Conservation (phyloP, 2,888 invertebrate species). For the Mesoligia furuncula region DNA sequence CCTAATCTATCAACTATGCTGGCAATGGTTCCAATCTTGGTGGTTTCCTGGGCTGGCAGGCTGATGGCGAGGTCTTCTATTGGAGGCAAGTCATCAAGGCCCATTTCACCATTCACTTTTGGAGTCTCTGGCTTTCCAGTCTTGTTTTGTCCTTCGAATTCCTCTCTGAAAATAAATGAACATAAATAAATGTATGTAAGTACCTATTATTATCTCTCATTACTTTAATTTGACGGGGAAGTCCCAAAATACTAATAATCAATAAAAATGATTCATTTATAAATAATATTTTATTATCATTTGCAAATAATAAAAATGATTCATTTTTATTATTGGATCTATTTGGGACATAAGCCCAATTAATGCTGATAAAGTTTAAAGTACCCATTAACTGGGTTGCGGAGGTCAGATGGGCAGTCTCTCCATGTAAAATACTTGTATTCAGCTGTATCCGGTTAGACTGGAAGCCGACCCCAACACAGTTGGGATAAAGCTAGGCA, state of each 20-base stretch:
- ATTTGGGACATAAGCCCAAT: not conserved
- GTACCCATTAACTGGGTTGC: too few relatives aligned
- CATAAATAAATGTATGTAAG: not conserved
- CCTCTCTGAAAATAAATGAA: slow-evolving; percentile 78
- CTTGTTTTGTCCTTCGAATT: slow-evolving; percentile 71
- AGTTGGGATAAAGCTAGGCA: too few relatives aligned
- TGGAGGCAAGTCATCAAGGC: slow-evolving; percentile 94
- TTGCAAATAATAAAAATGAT: not conserved
- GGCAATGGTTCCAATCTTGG: slow-evolving; percentile 93
- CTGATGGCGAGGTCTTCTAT: slow-evolving; percentile 95
- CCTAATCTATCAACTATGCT: slow-evolving; percentile 94
- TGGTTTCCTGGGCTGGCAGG: slow-evolving; percentile 94
- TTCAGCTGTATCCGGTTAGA: too few relatives aligned
- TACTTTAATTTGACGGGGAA: not conserved
- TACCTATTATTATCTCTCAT: not conserved
- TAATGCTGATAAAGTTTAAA: too few relatives aligned
- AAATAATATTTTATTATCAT: too few relatives aligned
- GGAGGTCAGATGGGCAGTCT: too few relatives aligned
- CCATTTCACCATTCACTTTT: slow-evolving; percentile 90
- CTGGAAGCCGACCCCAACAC: too few relatives aligned
- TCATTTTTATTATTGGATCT: not conserved
- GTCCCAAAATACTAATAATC: not conserved
- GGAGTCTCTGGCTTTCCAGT: slow-evolving; percentile 76
- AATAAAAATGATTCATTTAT: not conserved
- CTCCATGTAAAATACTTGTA: too few relatives aligned